Percentiles rank a stretch among this genome's conserved stretches.
Conservation (phyloP, 2,888 invertebrate species). For the Oscheius sp. region DNA sequence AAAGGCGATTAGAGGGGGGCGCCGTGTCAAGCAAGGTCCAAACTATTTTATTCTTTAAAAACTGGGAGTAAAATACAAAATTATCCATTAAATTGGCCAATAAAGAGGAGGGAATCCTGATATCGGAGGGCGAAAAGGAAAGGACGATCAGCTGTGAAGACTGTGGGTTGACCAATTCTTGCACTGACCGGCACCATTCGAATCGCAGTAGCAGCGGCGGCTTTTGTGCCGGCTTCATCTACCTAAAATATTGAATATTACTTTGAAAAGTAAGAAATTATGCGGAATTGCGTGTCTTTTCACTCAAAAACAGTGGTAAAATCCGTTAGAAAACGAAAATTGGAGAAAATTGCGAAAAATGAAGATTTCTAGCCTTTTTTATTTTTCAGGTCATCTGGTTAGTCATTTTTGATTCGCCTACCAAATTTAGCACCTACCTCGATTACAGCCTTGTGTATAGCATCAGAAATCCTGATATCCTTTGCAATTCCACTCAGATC, state of each 20-base stretch:
- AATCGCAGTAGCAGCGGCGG: conserved; percentile 62
- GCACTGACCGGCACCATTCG: conserved; percentile 28
- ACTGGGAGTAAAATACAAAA: not conserved
- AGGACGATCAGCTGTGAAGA: conserved; percentile 57
- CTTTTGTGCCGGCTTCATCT: conserved; percentile 64
- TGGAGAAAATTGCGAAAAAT: too few relatives aligned
- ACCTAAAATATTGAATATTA: conserved; percentile 49
- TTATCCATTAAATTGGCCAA: conserved; percentile 31
- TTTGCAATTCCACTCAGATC: conserved; percentile 43
- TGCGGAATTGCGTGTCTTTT: too few relatives aligned
- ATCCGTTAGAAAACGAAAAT: too few relatives aligned
- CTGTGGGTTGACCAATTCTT: not conserved
- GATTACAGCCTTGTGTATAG: conserved; percentile 66
- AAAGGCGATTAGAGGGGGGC: too few relatives aligned
- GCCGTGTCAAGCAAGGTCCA: too few relatives aligned
- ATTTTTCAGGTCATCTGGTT: too few relatives aligned
- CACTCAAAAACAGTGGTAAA: too few relatives aligned
- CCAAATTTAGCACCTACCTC: conserved; percentile 58
- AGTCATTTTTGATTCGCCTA: too few relatives aligned
- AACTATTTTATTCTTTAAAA: too few relatives aligned
- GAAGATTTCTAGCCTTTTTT: too few relatives aligned
- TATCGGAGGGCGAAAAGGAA: conserved; percentile 48
- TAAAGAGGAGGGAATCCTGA: conserved; percentile 42
- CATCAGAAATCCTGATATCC: conserved; percentile 58
- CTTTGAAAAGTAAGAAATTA: too few relatives aligned